Percentiles rank a stretch among this genome's conserved stretches.
These are phyloP conservation scores for Dromius quadrimaculatus DNA, from an alignment of 2,888 invertebrate species.

Conservation along the genomic window DNA sequence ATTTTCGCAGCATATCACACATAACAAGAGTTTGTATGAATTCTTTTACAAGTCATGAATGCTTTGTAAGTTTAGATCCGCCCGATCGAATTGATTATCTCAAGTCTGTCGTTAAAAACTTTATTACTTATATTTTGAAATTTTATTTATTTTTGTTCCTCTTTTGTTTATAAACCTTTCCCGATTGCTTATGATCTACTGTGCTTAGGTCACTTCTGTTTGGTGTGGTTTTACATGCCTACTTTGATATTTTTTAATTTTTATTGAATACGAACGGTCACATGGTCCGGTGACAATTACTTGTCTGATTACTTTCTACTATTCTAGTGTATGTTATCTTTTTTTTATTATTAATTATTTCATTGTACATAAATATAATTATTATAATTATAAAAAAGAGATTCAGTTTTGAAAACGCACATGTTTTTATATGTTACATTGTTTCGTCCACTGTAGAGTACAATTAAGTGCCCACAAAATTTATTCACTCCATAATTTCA, in stretches of 20 bases:
- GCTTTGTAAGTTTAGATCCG: constrained; percentile 28
- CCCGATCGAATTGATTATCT: constrained; percentile 17
- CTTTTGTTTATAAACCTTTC: constrained; percentile 24
- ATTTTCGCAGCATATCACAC: constrained; percentile 30
- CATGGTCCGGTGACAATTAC: constrained; percentile 33
- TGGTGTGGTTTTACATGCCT: constrained; percentile 52
- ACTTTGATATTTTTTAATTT: constrained; percentile 47
- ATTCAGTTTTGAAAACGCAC: constrained; percentile 50
- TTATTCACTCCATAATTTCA: constrained; percentile 48
- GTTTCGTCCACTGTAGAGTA: constrained; percentile 52
- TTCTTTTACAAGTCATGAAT: constrained; percentile 25
- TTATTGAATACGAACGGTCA: constrained; percentile 23
- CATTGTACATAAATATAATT: constrained; percentile 48
- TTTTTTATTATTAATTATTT: constrained; percentile 41
- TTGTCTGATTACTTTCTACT: constrained; percentile 18
- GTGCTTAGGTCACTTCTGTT: constrained; percentile 49
- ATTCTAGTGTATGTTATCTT: constrained; percentile 40
- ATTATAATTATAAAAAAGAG: constrained; percentile 37
- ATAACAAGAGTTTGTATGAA: constrained; percentile 23
- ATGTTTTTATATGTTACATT: constrained; percentile 46
- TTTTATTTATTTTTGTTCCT: constrained; percentile 38
- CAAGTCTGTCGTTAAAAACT: constrained; percentile 40
- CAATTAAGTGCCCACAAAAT: constrained; percentile 51
- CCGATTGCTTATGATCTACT: constrained; percentile 50
- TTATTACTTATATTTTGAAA: constrained; percentile 22